Conservation (phyloP, 2,888 invertebrate genomes). For the Drosophila suboccidentalis region DNA sequence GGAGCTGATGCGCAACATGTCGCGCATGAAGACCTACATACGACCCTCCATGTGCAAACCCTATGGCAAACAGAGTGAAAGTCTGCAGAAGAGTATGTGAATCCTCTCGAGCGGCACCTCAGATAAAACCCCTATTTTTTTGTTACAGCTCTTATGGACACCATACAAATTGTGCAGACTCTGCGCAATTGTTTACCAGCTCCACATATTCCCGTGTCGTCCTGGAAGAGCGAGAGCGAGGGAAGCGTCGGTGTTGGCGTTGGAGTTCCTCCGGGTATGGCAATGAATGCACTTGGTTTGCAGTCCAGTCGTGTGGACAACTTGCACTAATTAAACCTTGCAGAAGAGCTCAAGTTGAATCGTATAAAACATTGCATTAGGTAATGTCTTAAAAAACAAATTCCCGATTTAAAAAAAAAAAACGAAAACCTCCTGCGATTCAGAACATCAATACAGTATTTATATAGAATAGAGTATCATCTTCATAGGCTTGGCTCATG, state of each 20-base stretch:
- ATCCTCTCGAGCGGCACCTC: neutral
- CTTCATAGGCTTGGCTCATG: slow-evolving; percentile 74
- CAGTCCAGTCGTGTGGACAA: slow-evolving; percentile 69
- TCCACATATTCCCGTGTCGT: slow-evolving; percentile 94
- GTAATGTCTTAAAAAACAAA: slow-evolving; percentile 38
- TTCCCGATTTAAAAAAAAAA: slow-evolving; percentile 1
- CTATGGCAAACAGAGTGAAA: slow-evolving; percentile 95
- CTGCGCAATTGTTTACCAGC: slow-evolving; percentile 94
- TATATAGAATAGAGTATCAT: slow-evolving; percentile 56
- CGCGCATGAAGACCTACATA: slow-evolving; percentile 95
- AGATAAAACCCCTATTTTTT: neutral
- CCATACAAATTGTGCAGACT: slow-evolving; percentile 94
- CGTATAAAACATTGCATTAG: slow-evolving; percentile 42
- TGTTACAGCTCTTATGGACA: slow-evolving; percentile 91
- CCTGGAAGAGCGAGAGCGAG: slow-evolving; percentile 93
- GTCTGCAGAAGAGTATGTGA: slow-evolving; percentile 92
- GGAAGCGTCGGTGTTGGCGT: slow-evolving; percentile 56
- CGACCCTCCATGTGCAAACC: slow-evolving; percentile 96
- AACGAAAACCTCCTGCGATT: slow-evolving; percentile 20
- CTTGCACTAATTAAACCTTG: slow-evolving; percentile 54
- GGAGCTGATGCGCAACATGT: slow-evolving; percentile 95
- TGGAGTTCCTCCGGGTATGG: slow-evolving; percentile 57
- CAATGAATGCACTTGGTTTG: slow-evolving; percentile 62
- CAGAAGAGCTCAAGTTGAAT: slow-evolving; percentile 16
- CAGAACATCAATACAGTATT: slow-evolving; percentile 55